Percentiles rank a stretch among this genome's conserved stretches.
phyloP scores from a whole-genome alignment of 2,113 vertebrate genomes.

The Neoarius graeffei region DNA sequence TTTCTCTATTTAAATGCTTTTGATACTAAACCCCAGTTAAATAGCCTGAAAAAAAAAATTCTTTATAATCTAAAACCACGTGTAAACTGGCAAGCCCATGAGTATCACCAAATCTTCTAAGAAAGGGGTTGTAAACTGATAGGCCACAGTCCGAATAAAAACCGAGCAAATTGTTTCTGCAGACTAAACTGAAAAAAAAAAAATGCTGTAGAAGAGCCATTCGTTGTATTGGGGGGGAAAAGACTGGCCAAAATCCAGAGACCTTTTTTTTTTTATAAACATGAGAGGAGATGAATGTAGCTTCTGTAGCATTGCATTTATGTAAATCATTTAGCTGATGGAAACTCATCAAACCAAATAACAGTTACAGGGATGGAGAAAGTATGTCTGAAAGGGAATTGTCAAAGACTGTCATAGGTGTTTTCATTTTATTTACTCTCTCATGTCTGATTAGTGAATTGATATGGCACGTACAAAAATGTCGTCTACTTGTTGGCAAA shows the following conservation, averaged over 20 bases:
- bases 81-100: background rate
- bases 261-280: background rate
- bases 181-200: background rate
- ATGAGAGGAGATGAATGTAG: background rate
- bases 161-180: background rate
- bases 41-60: background rate
- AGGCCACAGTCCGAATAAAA: background rate
- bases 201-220: too few relatives aligned
- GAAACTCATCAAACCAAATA: background rate
- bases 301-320: background rate
- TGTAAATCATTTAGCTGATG: background rate
- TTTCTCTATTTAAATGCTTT: background rate
- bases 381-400: background rate
- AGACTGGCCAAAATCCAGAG: background rate
- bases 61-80: background rate
- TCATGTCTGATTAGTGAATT: background rate
- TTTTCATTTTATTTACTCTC: background rate
- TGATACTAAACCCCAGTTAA: background rate
- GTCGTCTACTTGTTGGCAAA: background rate
- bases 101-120: background rate
- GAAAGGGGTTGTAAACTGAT: background rate
- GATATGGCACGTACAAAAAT: background rate
- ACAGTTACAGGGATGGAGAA: background rate
- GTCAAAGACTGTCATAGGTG: background rate
- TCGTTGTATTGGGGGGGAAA: too few relatives aligned